These are phyloP conservation scores for Chaetophractus vellerosus DNA, from an alignment of 2,797 vertebrate species.

Conservation along the genomic window DNA sequence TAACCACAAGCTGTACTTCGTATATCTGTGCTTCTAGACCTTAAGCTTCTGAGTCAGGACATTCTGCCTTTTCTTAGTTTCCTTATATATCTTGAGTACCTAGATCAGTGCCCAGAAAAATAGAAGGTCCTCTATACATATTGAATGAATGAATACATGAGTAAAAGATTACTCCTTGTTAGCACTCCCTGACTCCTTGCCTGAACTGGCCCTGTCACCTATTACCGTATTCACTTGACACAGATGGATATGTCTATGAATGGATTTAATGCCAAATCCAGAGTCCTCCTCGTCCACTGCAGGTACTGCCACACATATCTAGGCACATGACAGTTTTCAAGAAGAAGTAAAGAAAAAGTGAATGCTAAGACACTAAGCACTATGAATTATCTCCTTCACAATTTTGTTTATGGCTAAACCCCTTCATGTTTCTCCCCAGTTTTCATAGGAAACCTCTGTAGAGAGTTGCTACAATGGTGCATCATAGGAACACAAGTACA, in stretches of 20 bases:
- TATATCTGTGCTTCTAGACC: background rate
- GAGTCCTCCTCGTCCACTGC: background rate
- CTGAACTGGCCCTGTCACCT: background rate
- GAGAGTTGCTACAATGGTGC: no score
- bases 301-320: background rate
- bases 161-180: background rate
- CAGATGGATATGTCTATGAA: background rate
- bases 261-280: background rate
- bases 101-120: background rate
- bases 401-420: background rate
- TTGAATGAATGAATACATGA: background rate
- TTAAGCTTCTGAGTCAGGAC: background rate
- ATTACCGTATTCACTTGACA: background rate
- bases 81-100: background rate
- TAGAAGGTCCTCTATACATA: background rate
- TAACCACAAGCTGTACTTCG: no score
- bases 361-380: background rate
- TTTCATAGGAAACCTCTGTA: background rate
- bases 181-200: background rate
- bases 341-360: background rate
- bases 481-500: no score
- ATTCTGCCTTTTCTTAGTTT: constrained; percentile 10
- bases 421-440: background rate
- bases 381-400: background rate
- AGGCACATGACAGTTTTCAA: background rate